Percentiles rank a stretch among this genome's conserved stretches.
phyloP scores from a whole-genome alignment of 2,888 invertebrate genomes.

The Eupithecia pulchellata region DNA sequence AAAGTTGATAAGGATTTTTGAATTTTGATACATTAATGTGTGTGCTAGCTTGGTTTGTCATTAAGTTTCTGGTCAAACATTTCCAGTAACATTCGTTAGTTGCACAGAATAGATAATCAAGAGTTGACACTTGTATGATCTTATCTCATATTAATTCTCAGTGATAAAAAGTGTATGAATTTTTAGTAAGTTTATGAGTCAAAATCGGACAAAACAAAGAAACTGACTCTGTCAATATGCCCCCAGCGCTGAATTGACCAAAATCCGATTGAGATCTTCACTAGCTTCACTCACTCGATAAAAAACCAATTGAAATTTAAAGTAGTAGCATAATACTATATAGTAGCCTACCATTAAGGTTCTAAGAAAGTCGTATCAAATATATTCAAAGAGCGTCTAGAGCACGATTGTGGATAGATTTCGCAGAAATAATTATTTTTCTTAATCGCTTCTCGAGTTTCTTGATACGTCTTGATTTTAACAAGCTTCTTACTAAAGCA shows the following conservation, averaged over 20 bases:
- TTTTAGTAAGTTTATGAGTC: neutral
- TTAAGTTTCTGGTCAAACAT: neutral
- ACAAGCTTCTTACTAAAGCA: neutral
- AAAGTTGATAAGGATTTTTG: neutral
- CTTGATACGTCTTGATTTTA: neutral
- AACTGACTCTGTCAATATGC: neutral
- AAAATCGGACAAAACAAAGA: neutral
- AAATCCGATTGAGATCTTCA: neutral
- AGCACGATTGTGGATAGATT: neutral
- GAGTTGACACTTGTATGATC: too few relatives aligned
- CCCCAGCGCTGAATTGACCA: neutral
- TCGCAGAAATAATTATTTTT: slow-evolving; percentile 3
- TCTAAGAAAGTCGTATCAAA: neutral
- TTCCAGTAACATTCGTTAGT: too few relatives aligned
- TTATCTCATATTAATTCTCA: too few relatives aligned
- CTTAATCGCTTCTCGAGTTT: neutral
- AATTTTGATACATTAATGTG: neutral
- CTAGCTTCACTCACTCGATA: neutral
- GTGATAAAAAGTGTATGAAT: too few relatives aligned
- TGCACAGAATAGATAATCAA: too few relatives aligned
- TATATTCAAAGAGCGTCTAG: neutral
- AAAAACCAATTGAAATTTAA: neutral
- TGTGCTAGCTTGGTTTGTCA: neutral
- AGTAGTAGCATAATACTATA: too few relatives aligned
- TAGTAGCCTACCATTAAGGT: neutral